Evolutionary conservation across 1,140 invertebrate genomes (phyloP).

Genomic region (Leptopilina boulardi): DNA sequence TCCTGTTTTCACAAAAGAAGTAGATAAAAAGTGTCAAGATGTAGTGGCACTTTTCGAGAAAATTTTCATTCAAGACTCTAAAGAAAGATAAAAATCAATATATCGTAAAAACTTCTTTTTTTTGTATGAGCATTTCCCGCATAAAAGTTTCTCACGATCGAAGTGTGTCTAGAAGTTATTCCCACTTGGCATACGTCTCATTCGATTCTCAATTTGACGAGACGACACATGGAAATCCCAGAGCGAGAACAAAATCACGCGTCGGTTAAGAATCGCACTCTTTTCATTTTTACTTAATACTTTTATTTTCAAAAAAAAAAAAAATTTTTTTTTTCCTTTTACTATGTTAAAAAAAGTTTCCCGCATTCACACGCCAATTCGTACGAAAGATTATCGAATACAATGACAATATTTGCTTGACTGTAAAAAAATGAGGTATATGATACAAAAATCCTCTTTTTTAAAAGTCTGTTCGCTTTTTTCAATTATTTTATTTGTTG

Average conservation of each 20-base stretch:
- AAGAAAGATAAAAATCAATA: constrained; percentile 18
- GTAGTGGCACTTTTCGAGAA: neutral
- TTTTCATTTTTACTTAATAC: neutral
- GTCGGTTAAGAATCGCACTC: neutral
- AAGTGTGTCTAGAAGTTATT: neutral
- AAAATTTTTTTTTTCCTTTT: neutral
- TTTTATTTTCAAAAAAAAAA: no score
- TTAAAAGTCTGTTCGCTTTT: neutral
- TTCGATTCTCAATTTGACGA: neutral
- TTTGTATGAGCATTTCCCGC: neutral
- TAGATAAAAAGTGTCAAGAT: neutral
- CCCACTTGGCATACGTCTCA: constrained; percentile 1
- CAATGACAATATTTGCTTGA: neutral
- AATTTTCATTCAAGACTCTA: neutral
- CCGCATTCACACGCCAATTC: neutral
- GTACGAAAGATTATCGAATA: neutral
- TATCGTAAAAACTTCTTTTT: neutral
- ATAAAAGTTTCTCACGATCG: constrained; percentile 5
- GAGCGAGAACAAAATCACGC: neutral
- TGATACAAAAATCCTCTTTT: neutral
- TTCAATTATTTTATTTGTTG: neutral
- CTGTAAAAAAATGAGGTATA: neutral
- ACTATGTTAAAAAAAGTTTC: neutral
- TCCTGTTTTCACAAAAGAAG: no score
- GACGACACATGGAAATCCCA: neutral